These are phyloP conservation scores for Chromoteleia sp. DNA, from an alignment of 2,888 invertebrate genomes.

Conservation along the genomic window DNA sequence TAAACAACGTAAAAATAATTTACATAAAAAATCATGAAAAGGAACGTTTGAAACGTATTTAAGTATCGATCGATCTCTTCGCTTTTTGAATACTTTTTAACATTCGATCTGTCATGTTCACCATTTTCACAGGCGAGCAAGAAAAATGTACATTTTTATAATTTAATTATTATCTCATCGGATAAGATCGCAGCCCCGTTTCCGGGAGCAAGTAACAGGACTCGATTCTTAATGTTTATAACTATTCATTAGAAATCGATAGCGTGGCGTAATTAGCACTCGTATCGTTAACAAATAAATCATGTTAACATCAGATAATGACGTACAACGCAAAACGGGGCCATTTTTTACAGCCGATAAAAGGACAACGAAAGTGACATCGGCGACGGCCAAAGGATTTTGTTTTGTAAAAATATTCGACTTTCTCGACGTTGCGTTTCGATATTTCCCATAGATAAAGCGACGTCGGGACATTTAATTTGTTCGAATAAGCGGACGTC, in stretches of 20 bases:
- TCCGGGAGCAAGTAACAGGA: slow-evolving; percentile 45
- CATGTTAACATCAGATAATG: slow-evolving; percentile 56
- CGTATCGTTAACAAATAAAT: slow-evolving; percentile 58
- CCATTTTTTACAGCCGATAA: slow-evolving; percentile 51
- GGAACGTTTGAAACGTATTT: no score
- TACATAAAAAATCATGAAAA: no score
- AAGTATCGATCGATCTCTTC: no score
- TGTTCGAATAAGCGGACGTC: slow-evolving; percentile 33
- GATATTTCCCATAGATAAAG: slow-evolving; percentile 48
- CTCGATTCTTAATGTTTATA: slow-evolving; percentile 35
- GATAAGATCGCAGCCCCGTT: slow-evolving; percentile 25
- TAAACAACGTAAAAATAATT: no score
- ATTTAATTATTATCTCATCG: slow-evolving; percentile 25
- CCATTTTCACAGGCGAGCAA: background rate
- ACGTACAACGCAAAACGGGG: slow-evolving; percentile 25
- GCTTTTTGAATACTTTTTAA: no score
- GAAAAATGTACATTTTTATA: background rate
- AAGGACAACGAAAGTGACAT: slow-evolving; percentile 55
- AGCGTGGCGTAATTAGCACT: slow-evolving; percentile 51
- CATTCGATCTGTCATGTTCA: no score
- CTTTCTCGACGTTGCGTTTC: slow-evolving; percentile 46
- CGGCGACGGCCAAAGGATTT: slow-evolving; percentile 39
- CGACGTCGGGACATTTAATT: slow-evolving; percentile 22
- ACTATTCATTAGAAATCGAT: slow-evolving; percentile 65
- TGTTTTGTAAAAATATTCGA: slow-evolving; percentile 31